Base-by-base conservation (phyloP, 2,888 invertebrate genomes). In the Miltochrista miniata region DNA sequence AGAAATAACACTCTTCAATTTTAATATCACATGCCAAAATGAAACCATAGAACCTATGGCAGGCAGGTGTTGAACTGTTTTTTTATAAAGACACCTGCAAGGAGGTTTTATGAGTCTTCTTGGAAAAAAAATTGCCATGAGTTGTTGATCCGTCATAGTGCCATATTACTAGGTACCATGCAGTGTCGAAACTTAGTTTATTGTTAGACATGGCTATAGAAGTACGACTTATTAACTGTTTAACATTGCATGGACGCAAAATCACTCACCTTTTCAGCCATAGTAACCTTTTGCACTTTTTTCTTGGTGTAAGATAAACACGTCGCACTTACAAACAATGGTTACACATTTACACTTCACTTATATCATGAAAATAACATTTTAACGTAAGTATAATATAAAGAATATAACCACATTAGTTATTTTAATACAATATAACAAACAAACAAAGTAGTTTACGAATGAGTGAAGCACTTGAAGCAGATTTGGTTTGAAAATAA, bases 261-360 rank as follows among this genome's bases (percentile, higher is more conserved):
- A 48, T 50, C 33, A 62, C 76, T 73, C 61, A 84, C 85, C 70
- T 84, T 85, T 74, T 82, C 82, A 40, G 76, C 74, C 85, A 84
- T 85, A 51, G 48, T 78, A 61, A 56, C 59, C 48, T 56, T 64
- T 63, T 56, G 51, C 59, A 24, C 31, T 49, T 58, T 62, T 60
- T 59, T 63, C 55, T 52, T 45, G 48, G 46, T 37, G 50, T 62
- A 57, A 68, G 61, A 60, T 54, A 56, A 58, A 65, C 56, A 61
- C 54, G 18, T 24, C 18, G 18, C 48, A 59, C 49, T 54, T 38
- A 34, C 33, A 30, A 39, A 40, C 55, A 24, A 24, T 24, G 18
- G 18, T 24, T 24, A 24, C 18, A 24, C 15, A 40, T 33, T 18
- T 41, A 15, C 40, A 14, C 10, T 38, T 45, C 38, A 38, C 38